Evolutionary conservation across 2,113 vertebrate species (phyloP).

Genomic region (Microcebus jonahi): DNA sequence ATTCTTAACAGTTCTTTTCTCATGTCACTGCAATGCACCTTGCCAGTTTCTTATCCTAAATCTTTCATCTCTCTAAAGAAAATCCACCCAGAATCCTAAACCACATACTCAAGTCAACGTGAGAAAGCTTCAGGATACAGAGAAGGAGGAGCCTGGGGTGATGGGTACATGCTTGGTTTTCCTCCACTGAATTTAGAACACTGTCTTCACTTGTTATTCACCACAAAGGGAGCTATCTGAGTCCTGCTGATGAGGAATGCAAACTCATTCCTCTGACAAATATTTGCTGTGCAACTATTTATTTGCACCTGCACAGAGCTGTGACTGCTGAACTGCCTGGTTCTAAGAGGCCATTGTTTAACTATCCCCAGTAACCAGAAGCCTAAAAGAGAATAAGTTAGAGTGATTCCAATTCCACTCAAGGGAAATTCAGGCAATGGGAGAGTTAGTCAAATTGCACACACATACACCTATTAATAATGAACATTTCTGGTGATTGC

Average conservation of each 20-base stretch:
- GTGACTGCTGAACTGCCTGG: background rate
- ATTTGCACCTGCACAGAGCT: background rate
- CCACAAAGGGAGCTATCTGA: background rate
- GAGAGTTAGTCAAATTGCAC: background rate
- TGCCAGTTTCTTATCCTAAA: background rate
- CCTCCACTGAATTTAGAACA: background rate
- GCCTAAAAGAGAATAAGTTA: background rate
- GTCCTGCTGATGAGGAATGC: background rate
- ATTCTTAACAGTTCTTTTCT: background rate
- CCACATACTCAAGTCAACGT: background rate
- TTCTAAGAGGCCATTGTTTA: background rate
- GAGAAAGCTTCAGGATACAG: background rate
- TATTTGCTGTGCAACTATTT: background rate
- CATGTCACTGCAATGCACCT: background rate
- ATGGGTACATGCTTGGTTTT: background rate
- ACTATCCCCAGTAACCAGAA: background rate
- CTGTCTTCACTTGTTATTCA: background rate
- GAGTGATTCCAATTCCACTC: background rate
- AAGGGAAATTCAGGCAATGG: background rate
- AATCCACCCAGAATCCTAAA: background rate
- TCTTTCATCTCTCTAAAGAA: background rate
- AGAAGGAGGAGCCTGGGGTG: background rate
- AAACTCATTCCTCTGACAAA: background rate
- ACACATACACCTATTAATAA: background rate
- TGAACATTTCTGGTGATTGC: background rate